phyloP scores from a whole-genome alignment of 2,113 vertebrate genomes.

The Ardeotis arabs region DNA sequence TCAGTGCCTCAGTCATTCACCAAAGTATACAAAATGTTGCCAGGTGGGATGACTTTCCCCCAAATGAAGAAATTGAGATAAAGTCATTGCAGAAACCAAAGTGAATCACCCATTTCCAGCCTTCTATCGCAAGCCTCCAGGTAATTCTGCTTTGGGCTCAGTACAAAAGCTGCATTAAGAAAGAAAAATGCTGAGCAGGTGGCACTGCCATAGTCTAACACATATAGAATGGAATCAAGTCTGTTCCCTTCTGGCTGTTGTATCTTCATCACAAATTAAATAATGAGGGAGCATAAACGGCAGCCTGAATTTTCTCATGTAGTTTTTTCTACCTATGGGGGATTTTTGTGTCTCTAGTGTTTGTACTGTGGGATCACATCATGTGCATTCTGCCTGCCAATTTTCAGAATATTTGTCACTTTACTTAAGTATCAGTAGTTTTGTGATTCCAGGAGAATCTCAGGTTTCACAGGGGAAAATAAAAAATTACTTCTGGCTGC shows the following conservation, averaged over 20 bases:
- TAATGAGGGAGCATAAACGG: constrained; percentile 19
- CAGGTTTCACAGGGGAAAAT: background rate
- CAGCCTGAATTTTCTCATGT: background rate
- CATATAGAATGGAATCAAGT: background rate
- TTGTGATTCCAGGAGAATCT: background rate
- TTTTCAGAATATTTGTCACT: background rate
- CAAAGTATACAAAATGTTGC: too few species aligned
- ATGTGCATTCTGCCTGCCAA: background rate
- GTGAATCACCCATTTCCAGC: background rate
- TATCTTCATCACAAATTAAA: constrained; percentile 17
- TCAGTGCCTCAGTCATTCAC: too few species aligned
- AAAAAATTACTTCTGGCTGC: background rate
- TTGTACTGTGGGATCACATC: background rate
- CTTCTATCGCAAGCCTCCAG: background rate
- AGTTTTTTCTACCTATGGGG: background rate
- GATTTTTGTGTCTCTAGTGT: background rate
- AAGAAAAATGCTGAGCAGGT: background rate
- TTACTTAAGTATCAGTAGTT: background rate
- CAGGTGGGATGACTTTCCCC: too few species aligned
- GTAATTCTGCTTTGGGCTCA: background rate
- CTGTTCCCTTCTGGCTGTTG: background rate
- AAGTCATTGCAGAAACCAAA: background rate
- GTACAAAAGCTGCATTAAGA: background rate
- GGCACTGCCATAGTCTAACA: background rate
- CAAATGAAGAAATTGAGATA: too few species aligned